Evolutionary conservation across 2,888 invertebrate species (phyloP).

Genomic region (Linnaemya vulpina): DNA sequence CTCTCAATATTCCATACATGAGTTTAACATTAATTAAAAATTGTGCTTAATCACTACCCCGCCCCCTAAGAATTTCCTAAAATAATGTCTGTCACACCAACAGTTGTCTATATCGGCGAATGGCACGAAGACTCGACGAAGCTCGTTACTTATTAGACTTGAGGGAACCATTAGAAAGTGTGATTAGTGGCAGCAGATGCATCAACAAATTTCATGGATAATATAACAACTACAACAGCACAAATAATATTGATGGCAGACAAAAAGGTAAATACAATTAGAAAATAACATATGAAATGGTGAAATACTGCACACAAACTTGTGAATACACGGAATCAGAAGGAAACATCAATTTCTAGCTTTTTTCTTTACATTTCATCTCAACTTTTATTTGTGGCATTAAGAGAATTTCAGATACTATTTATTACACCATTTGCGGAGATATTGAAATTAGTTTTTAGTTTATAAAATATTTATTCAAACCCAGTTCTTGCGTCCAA

Average conservation of each 20-base stretch:
- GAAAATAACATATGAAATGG: conserved; percentile 13
- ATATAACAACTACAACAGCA: conserved; percentile 35
- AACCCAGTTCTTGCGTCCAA: too few relatives aligned
- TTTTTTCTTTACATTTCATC: conserved; percentile 41
- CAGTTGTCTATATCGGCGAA: conserved; percentile 4
- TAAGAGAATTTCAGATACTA: conserved; percentile 14
- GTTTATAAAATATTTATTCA: not conserved
- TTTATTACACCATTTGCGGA: conserved; percentile 29
- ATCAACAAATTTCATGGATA: conserved; percentile 65
- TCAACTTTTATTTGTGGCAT: conserved; percentile 40
- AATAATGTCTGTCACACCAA: not conserved
- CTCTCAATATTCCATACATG: conserved; percentile 43
- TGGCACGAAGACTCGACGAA: conserved; percentile 14
- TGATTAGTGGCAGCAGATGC: conserved; percentile 81
- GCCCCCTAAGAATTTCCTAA: not conserved
- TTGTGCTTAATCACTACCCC: conserved; percentile 14
- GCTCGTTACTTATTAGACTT: conserved; percentile 71
- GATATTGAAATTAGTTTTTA: too few relatives aligned
- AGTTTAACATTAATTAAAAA: conserved; percentile 64
- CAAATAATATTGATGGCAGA: not conserved
- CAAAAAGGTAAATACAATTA: conserved; percentile 58
- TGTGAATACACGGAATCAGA: conserved; percentile 4
- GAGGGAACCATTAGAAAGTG: conserved; percentile 74
- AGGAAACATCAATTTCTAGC: conserved; percentile 42
- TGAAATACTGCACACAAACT: conserved; percentile 4